Base-by-base conservation (phyloP, 2,797 vertebrate genomes). In the Xenentodon cancila region DNA sequence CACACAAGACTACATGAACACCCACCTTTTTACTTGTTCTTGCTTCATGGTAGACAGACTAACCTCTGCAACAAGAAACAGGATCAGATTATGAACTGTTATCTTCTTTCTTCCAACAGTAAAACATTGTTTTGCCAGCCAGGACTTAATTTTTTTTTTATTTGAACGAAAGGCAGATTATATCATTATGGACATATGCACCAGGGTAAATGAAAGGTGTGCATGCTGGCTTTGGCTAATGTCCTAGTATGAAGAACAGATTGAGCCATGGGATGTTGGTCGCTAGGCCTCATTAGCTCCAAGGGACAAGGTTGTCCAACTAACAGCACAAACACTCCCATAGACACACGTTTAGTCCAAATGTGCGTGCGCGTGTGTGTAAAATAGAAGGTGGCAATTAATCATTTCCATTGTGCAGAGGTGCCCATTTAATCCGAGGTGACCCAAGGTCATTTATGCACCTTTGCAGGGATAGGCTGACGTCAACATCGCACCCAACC, bases 231-330 rank as follows among this genome's bases (percentile, higher is more conserved):
- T 65, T 84, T 71, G 74, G 68, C 51, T 59, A 64, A 72, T 72
- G 67, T 53, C 76, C 77, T 65, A 25, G 37, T 22, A 79, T 78
- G 66, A 81, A 75, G 73, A 49, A 22, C 77, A 78, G 64, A 71
- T 75, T 16, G 56, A 55, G 56, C 68, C 68, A 59, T 56, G 70
- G 79, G 76, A 82, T 64, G 7, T 59, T 65, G 73, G 72, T 79
- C 32, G 53, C 69, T 43, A 65, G 74, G 84, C 75, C 73, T 86
- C 81, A 88, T 88, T 89, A 86, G 77, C 76, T 85, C 67, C 59
- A 63, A 74, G 70, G 68, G 73, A 81, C 78, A 80, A 80, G 73
- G 77, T 71, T 77, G 71, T 85, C 71, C 58, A 55, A 70, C 50
- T 62, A 47, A 48, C 27, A 27, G 49, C 17, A 27, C 30, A 34